A percentile compares a stretch with the other conserved stretches of the same genome.
phyloP scores from a whole-genome alignment of 1,140 invertebrate genomes.

The Philaenus spumarius region DNA sequence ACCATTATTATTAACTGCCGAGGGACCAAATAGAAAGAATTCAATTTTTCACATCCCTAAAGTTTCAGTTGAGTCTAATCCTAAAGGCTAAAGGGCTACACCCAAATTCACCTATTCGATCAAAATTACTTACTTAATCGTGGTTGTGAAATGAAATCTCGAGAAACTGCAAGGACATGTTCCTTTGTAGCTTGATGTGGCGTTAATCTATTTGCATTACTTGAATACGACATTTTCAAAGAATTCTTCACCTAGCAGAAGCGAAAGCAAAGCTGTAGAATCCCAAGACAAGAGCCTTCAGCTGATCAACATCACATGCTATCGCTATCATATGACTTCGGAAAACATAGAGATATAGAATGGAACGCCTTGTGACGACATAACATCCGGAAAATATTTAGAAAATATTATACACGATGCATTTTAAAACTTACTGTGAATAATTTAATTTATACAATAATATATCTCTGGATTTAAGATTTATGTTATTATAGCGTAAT shows the following conservation, averaged over 20 bases:
- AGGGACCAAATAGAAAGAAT: background rate
- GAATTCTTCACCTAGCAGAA: background rate
- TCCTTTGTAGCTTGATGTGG: slow-evolving; percentile 56
- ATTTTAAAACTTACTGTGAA: no score
- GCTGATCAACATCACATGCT: no score
- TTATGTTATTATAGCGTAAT: no score
- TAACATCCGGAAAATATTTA: no score
- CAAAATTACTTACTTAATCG: slow-evolving; percentile 79
- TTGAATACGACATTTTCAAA: slow-evolving; percentile 37
- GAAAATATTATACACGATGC: no score
- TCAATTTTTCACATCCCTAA: background rate
- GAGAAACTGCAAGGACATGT: slow-evolving; percentile 84
- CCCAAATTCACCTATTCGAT: slow-evolving; percentile 12
- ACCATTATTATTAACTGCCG: no score
- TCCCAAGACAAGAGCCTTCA: background rate
- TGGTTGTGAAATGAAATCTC: slow-evolving; percentile 97
- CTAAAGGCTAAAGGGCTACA: background rate
- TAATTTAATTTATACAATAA: no score
- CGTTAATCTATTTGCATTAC: slow-evolving; percentile 41
- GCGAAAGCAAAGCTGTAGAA: background rate
- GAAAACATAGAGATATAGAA: no score
- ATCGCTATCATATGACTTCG: no score
- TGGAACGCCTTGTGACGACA: no score
- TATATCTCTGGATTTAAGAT: no score
- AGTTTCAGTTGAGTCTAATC: background rate